phyloP scores from a whole-genome alignment of 2,113 vertebrate genomes.

The rabbit (Oryctolagus cuniculus) region mOryCun1.1 NC_091436.1:84710501-84711000 shows the following conservation, averaged over 20 bases:
- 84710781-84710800: no score
- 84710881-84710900: no score
- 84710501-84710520: slow-evolving; percentile 55
- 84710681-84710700: slow-evolving; percentile 37
- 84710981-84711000: no score
- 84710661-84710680: slow-evolving; percentile 42
- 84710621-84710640: slow-evolving; percentile 43
- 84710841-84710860: no score
- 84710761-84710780: neutral
- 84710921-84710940: no score
- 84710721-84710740: neutral
- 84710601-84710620: slow-evolving; percentile 39
- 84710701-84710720: neutral
- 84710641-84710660: slow-evolving; percentile 48
- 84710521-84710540: slow-evolving; percentile 35
- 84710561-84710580: slow-evolving; percentile 71
- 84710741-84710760: neutral
- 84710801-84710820: no score
- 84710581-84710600: slow-evolving; percentile 44
- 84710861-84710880: no score
- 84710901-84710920: no score
- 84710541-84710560: slow-evolving; percentile 48
- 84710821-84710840: no score
- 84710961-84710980: no score
- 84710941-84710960: no score